Percentiles rank a stretch among this genome's conserved stretches.
These are phyloP conservation scores for Coluber constrictor DNA, from an alignment of 2,797 vertebrate genomes.

Conservation along the genomic window DNA sequence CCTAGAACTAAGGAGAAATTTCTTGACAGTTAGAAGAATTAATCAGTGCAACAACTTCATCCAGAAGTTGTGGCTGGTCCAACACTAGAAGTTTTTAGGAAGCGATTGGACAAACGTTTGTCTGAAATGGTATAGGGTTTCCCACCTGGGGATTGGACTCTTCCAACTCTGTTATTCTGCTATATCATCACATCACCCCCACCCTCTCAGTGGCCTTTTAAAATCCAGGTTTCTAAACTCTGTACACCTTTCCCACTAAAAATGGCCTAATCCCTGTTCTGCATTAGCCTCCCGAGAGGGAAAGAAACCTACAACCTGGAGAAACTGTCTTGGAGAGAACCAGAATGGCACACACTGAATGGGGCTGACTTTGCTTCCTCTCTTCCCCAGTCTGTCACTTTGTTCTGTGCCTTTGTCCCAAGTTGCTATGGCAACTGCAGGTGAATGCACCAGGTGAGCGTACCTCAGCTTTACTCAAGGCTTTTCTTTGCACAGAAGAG, in stretches of 20 bases:
- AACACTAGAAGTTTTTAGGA: not conserved
- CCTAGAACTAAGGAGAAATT: not conserved
- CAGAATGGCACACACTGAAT: not conserved
- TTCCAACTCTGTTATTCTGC: not conserved
- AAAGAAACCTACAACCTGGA: not conserved
- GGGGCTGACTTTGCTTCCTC: not conserved
- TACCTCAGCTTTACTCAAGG: not conserved
- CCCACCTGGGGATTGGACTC: not conserved
- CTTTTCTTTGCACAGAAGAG: not conserved
- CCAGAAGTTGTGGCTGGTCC: not conserved
- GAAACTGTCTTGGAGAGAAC: not conserved
- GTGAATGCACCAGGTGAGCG: not conserved
- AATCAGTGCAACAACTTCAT: not conserved
- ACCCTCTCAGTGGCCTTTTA: not conserved
- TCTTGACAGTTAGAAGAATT: not conserved
- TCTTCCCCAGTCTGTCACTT: not conserved
- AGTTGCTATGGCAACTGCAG: fast-evolving
- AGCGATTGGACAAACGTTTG: not conserved
- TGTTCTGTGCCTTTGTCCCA: not conserved
- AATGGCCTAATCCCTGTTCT: not conserved
- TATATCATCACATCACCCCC: not conserved
- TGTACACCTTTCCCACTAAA: not conserved
- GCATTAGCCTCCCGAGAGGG: not conserved
- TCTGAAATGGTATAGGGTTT: not conserved
- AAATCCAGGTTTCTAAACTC: not conserved